Evolutionary conservation across 2,113 vertebrate species (phyloP).

Genomic region (Halichoerus grypus): DNA sequence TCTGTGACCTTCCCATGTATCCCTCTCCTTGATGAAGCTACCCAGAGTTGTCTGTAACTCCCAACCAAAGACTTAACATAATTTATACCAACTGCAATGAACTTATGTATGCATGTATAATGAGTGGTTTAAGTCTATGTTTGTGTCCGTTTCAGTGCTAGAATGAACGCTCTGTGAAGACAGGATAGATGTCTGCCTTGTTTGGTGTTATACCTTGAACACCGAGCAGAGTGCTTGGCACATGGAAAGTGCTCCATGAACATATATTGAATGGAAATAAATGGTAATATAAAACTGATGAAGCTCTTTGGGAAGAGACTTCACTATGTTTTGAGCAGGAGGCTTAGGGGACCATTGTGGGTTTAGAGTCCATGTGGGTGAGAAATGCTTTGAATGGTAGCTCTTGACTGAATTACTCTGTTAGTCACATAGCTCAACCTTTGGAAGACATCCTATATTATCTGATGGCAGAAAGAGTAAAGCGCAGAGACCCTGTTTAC

Average conservation of each 20-base stretch:
- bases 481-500: neutral
- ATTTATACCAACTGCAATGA: neutral
- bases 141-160: neutral
- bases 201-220: neutral
- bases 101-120: neutral
- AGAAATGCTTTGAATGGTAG: slow-evolving; percentile 38
- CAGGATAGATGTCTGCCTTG: neutral
- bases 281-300: neutral
- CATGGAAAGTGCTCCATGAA: neutral
- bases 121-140: neutral
- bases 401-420: neutral
- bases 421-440: neutral
- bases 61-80: neutral
- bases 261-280: neutral
- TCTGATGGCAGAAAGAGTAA: neutral
- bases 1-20: neutral
- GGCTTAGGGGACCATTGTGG: neutral
- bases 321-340: neutral
- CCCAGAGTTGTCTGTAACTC: slow-evolving; percentile 4
- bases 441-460: neutral
- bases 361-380: neutral
- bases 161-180: neutral
- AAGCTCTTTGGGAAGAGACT: neutral
- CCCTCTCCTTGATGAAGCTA: slow-evolving; percentile 31
- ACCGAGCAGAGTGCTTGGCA: neutral